Conservation (phyloP, 2,888 invertebrate genomes). For the Auanema freiburgensis region DNA sequence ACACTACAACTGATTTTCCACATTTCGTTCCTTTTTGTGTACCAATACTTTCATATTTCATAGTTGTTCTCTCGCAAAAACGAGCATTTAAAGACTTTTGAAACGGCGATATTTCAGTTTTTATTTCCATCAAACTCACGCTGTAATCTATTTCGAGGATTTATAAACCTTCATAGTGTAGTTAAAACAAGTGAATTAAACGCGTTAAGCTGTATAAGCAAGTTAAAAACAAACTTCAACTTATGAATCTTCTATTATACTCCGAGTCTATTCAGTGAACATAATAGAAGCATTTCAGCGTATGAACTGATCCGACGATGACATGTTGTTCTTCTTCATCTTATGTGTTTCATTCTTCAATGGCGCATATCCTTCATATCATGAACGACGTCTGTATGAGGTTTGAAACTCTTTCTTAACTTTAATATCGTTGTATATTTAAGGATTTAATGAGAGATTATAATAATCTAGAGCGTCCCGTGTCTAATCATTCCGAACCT, state of each 20-base stretch:
- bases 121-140: no score
- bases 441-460: slow-evolving; percentile 58
- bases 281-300: background rate
- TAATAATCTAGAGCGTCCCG: slow-evolving; percentile 59
- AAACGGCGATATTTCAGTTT: no score
- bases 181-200: no score
- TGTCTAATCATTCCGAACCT: slow-evolving; percentile 59
- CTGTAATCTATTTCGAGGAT: no score
- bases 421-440: no score
- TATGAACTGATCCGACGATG: background rate
- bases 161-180: no score
- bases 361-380: slow-evolving; percentile 27
- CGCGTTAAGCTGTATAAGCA: background rate
- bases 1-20: no score
- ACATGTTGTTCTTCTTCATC: slow-evolving; percentile 2
- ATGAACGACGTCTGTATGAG: slow-evolving; percentile 56
- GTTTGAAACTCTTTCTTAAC: background rate
- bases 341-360: slow-evolving; percentile 12
- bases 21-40: no score
- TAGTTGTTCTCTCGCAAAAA: no score
- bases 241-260: background rate
- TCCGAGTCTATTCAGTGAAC: background rate
- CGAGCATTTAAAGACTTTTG: no score
- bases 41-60: no score
- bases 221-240: background rate